Conservation (phyloP, 1,140 invertebrate genomes). For the Neodiprion fabricii region DNA sequence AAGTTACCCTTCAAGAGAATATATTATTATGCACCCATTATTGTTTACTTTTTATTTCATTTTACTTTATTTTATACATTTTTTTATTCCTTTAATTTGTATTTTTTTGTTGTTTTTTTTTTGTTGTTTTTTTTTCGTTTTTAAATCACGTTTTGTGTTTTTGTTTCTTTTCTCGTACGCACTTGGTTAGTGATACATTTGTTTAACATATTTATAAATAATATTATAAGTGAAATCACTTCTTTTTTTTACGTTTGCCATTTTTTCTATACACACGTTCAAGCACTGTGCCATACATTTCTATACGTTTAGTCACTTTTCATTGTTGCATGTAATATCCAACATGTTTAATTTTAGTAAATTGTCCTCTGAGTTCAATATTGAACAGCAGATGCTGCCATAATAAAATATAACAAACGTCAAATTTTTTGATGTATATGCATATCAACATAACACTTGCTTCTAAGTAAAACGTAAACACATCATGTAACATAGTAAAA, state of each 20-base stretch:
- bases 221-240: neutral
- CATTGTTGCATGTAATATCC: neutral
- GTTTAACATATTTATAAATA: neutral
- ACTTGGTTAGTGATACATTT: neutral
- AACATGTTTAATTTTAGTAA: neutral
- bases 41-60: conserved; percentile 4
- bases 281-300: conserved; percentile 6
- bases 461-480: neutral
- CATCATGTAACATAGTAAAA: conserved; percentile 4
- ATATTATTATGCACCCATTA: conserved; percentile 7
- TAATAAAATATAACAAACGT: conserved; percentile 4
- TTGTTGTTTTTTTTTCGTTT: neutral
- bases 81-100: conserved; percentile 8
- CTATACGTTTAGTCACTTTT: conserved; percentile 9
- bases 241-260: conserved; percentile 5
- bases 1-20: neutral
- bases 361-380: neutral
- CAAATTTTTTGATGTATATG: neutral
- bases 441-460: neutral
- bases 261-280: conserved; percentile 4
- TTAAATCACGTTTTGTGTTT: neutral
- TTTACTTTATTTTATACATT: neutral
- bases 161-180: neutral
- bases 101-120: neutral
- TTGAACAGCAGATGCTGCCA: neutral